Percentiles rank a stretch among this genome's conserved stretches.
These are phyloP conservation scores for Chiroxiphia lanceolata DNA, from an alignment of 2,797 vertebrate genomes.

Conservation along the genomic window DNA sequence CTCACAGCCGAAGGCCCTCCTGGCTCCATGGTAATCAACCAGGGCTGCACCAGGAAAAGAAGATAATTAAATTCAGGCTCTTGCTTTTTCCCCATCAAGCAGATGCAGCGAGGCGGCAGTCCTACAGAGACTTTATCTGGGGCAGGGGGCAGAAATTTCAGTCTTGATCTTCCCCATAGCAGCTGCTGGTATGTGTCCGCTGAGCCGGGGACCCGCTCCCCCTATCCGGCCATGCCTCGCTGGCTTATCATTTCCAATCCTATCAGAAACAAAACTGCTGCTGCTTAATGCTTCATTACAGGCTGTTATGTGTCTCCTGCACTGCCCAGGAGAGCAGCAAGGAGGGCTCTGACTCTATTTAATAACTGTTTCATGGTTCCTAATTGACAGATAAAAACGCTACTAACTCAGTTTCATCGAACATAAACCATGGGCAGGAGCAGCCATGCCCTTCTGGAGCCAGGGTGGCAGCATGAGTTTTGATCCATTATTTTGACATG, in stretches of 20 bases:
- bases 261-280: slow-evolving; percentile 62
- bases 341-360: slow-evolving; percentile 60
- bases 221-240: neutral
- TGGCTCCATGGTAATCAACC: neutral
- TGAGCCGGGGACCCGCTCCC: neutral
- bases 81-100: neutral
- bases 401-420: slow-evolving; percentile 61
- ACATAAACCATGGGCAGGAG: slow-evolving; percentile 57
- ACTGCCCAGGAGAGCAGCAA: slow-evolving; percentile 49
- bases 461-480: neutral
- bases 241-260: slow-evolving; percentile 55
- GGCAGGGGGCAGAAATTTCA: neutral
- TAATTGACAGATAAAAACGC: slow-evolving; percentile 72
- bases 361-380: slow-evolving; percentile 66
- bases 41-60: neutral
- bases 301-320: slow-evolving; percentile 47
- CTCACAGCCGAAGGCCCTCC: neutral
- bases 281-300: slow-evolving; percentile 64
- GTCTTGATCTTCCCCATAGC: neutral
- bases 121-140: neutral
- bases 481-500: slow-evolving; percentile 26
- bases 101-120: neutral
- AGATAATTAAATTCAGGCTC: slow-evolving; percentile 20
- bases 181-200: neutral
- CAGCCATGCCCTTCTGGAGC: neutral